A percentile compares a stretch with the other conserved stretches of the same genome.
phyloP scores from a whole-genome alignment of 2,797 vertebrate species.

The Jordanella pulchra region DNA sequence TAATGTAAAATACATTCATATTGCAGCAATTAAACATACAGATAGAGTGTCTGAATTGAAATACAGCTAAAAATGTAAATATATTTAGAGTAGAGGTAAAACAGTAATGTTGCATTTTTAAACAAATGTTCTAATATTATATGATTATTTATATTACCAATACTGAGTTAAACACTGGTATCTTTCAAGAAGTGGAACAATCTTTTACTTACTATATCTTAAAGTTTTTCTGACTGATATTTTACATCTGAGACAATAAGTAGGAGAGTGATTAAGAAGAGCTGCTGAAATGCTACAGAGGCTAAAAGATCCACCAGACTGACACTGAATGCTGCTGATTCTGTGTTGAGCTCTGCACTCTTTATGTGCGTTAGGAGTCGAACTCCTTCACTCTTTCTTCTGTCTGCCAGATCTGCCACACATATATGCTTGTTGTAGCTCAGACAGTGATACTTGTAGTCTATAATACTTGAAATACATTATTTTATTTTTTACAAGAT shows the following conservation, averaged over 20 bases:
- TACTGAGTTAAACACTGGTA: too few species aligned
- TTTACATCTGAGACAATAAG: too few species aligned
- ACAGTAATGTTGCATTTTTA: too few species aligned
- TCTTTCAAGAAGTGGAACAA: too few species aligned
- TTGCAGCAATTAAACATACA: not conserved
- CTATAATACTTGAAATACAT: not conserved
- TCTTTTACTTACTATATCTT: too few species aligned
- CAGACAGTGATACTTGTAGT: not conserved
- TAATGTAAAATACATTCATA: not conserved
- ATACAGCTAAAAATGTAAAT: too few species aligned
- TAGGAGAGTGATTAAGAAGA: conserved; percentile 23
- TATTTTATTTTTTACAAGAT: not conserved
- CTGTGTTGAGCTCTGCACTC: conserved; percentile 34
- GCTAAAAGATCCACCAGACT: conserved; percentile 21
- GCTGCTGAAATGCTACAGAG: conserved; percentile 25
- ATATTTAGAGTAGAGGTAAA: too few species aligned
- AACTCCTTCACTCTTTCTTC: conserved; percentile 4
- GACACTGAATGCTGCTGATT: conserved; percentile 55
- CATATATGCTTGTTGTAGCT: not conserved
- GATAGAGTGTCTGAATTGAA: not conserved
- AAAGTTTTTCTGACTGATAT: not conserved
- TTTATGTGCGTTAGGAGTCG: conserved; percentile 16
- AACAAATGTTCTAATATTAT: too few species aligned
- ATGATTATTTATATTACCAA: too few species aligned
- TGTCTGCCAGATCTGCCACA: not conserved